Evolutionary conservation across 2,888 invertebrate species (phyloP).

Genomic region (Eurytoma adleriae): DNA sequence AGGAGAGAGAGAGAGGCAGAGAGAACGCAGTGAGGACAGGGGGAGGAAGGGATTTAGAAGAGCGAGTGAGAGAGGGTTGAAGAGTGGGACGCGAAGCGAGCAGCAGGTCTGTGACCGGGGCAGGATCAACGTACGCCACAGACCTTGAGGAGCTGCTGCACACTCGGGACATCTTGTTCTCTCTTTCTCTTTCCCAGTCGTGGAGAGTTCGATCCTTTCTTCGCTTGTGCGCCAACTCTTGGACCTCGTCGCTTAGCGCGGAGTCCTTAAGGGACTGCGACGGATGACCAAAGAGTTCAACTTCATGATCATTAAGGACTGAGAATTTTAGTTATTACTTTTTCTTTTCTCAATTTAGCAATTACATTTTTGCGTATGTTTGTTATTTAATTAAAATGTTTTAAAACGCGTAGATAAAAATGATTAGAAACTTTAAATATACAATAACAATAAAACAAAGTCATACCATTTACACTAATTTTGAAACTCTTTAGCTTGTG

Average conservation of each 20-base stretch:
- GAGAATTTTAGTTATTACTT: neutral
- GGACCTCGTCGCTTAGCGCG: neutral
- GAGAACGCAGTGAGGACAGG: constrained; percentile 36
- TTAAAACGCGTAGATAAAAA: too few species aligned
- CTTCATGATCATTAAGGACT: neutral
- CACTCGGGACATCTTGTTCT: constrained; percentile 29
- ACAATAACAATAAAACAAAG: too few species aligned
- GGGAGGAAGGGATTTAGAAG: constrained; percentile 38
- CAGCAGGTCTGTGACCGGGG: constrained; percentile 73
- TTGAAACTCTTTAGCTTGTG: too few species aligned
- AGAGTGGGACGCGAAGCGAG: constrained; percentile 56
- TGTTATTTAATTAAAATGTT: too few species aligned
- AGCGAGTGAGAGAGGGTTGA: constrained; percentile 40
- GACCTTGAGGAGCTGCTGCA: constrained; percentile 71
- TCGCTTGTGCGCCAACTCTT: constrained; percentile 7
- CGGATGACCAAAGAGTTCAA: neutral
- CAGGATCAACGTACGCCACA: constrained; percentile 74
- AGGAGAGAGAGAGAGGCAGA: constrained; percentile 25
- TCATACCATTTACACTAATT: too few species aligned
- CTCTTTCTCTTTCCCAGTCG: constrained; percentile 8
- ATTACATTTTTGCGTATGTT: too few species aligned
- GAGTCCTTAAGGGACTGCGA: constrained; percentile 19
- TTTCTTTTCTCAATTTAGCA: too few species aligned
- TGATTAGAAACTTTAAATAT: too few species aligned
- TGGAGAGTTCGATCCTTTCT: neutral